Percentiles rank a stretch among this genome's conserved stretches.
These are phyloP conservation scores for Spheniscus mendiculus DNA, from an alignment of 2,113 vertebrate genomes.

Conservation along the genomic window DNA sequence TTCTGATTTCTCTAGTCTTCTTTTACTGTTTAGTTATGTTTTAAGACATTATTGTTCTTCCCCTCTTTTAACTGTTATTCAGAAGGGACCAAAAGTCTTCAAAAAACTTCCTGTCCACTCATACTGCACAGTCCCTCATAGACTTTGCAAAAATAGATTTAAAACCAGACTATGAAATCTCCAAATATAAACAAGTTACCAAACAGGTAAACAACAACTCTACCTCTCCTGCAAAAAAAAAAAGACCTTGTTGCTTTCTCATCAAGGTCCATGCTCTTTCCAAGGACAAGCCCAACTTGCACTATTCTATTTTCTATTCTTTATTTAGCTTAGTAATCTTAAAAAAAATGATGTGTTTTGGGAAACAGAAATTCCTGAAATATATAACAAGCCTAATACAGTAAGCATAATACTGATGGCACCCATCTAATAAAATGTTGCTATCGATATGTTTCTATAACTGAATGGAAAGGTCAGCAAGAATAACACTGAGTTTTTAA, in stretches of 20 bases:
- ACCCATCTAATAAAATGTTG: background rate
- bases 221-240: background rate
- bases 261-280: too few species aligned
- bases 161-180: background rate
- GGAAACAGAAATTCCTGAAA: background rate
- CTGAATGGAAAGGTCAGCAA: background rate
- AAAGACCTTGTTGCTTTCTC: background rate
- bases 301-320: background rate
- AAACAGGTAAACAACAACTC: background rate
- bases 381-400: background rate
- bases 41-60: background rate
- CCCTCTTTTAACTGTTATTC: background rate
- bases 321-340: background rate
- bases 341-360: background rate
- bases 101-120: background rate
- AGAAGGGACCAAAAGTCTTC: background rate
- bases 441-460: background rate
- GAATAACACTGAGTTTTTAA: background rate
- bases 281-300: background rate
- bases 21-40: background rate
- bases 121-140: background rate
- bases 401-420: background rate
- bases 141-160: background rate
- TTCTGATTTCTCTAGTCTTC: background rate
- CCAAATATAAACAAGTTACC: background rate